These are phyloP conservation scores for Lasioglossum vierecki DNA, from an alignment of 2,888 invertebrate genomes.

Conservation along the genomic window DNA sequence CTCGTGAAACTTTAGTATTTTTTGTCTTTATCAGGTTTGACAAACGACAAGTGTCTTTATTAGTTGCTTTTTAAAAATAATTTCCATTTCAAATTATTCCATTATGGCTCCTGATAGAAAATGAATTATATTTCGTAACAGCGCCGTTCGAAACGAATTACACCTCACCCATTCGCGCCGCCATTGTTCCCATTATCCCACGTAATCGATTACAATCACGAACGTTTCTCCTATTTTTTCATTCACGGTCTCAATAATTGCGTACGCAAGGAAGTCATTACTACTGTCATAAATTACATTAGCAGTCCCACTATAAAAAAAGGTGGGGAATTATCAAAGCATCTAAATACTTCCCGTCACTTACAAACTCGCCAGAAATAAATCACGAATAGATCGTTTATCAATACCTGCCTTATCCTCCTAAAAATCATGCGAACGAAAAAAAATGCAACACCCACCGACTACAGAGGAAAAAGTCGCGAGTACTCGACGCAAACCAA, in stretches of 20 bases:
- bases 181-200: not conserved
- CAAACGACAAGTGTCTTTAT: not conserved
- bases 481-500: constrained; percentile 1
- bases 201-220: not conserved
- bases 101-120: not conserved
- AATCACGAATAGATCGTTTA: not conserved
- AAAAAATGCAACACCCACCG: constrained; percentile 11
- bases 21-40: not conserved
- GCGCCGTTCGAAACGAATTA: too few species aligned
- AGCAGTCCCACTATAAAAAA: not conserved
- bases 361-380: not conserved
- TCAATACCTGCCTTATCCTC: not conserved
- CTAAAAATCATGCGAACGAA: not conserved
- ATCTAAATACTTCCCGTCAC: not conserved
- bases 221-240: not conserved
- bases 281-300: not conserved
- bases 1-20: not conserved
- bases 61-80: not conserved
- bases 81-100: not conserved
- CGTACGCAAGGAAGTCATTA: not conserved
- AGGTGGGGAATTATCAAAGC: not conserved
- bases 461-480: not conserved
- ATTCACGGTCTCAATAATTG: not conserved
- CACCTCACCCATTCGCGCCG: not conserved
- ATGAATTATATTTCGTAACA: not conserved